phyloP scores from a whole-genome alignment of 2,888 invertebrate genomes.

The Labia minor region DNA sequence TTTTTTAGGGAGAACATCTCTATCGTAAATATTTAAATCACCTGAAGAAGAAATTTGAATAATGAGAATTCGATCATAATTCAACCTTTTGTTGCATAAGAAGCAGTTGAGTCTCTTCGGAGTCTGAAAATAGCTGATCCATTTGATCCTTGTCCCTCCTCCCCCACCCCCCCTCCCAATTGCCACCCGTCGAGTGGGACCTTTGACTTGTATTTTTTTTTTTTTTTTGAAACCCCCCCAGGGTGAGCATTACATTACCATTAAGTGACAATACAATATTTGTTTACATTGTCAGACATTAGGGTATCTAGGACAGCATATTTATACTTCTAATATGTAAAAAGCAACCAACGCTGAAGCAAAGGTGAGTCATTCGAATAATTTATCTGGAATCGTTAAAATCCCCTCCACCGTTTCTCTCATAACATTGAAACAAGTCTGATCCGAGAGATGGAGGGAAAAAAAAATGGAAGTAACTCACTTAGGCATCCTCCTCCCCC shows the following conservation, averaged over 20 bases:
- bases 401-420: background rate
- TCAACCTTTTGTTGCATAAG: no score
- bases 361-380: background rate
- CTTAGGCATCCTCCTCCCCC: background rate
- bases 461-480: background rate
- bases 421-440: background rate
- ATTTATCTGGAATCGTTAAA: background rate
- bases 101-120: no score
- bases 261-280: constrained; percentile 5
- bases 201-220: background rate
- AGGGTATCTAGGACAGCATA: background rate
- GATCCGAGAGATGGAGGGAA: background rate
- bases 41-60: no score
- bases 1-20: no score
- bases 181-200: background rate
- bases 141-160: background rate
- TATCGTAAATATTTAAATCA: no score
- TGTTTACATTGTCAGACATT: constrained; percentile 6
- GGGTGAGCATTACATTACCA: background rate
- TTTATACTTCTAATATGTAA: background rate
- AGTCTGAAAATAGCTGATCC: background rate
- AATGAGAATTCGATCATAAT: no score
- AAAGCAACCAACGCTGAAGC: background rate
- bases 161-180: no score
- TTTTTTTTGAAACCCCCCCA: background rate